phyloP scores from a whole-genome alignment of 92 coral and sea anemone species.

The Muricea muricata region DNA sequence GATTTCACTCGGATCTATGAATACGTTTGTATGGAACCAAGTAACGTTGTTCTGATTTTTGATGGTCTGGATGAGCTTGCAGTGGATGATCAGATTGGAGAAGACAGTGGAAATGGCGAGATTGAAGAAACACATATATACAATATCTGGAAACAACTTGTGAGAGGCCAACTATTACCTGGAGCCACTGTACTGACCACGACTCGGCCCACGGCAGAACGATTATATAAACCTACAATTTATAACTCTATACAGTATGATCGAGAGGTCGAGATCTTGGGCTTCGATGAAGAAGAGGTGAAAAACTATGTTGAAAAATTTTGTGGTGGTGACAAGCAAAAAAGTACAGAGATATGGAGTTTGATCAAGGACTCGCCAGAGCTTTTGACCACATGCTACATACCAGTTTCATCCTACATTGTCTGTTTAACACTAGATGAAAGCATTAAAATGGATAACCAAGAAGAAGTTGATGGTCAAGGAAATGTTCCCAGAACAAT shows the following conservation, averaged over 20 bases:
- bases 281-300: constrained; percentile 58
- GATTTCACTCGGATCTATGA: constrained; percentile 21
- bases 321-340: constrained; percentile 8
- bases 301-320: constrained; percentile 50
- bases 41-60: constrained; percentile 52
- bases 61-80: constrained; percentile 70
- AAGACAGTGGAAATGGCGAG: not conserved
- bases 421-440: constrained; percentile 33
- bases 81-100: constrained; percentile 20
- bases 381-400: constrained; percentile 57
- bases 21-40: constrained; percentile 35
- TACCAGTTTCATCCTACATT: constrained; percentile 63
- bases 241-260: constrained; percentile 26
- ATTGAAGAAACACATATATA: not conserved
- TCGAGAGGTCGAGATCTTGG: constrained; percentile 59
- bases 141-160: constrained; percentile 1
- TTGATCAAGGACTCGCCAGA: constrained; percentile 32
- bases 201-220: constrained; percentile 54
- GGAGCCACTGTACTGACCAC: constrained; percentile 69
- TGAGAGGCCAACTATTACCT: constrained; percentile 40
- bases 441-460: not conserved
- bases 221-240: constrained; percentile 34
- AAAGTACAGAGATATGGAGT: constrained; percentile 29
- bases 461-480: not conserved
- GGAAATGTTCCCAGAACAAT: constrained; percentile 2